Evolutionary conservation across 2,888 invertebrate species (phyloP), one percentile per base, ranked within the genome.

Genomic region (Apotomis capreana): DNA sequence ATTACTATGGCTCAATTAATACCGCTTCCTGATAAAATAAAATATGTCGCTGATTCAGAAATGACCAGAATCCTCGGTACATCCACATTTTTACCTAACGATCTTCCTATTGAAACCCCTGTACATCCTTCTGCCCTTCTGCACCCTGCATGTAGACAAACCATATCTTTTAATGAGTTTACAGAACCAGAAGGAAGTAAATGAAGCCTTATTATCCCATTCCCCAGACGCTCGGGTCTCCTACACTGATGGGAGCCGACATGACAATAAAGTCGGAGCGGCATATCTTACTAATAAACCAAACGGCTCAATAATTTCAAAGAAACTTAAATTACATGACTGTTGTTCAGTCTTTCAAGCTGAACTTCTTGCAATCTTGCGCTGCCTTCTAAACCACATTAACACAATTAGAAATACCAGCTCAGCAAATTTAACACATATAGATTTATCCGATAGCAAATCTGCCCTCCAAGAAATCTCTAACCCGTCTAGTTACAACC

Each of bases 301-400:
- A 0, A n/a, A 60, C 6, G 62, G 63, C 9, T 9, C n/a, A 6
- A 52, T 60, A 5, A 57, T 10, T 8, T 40, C 6, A 40, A 74
- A 62, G 46, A 70, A 72, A 62, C 55, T 69, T 5, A 76, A 76
- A 49, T 55, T 76, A 0, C 76, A 74, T 49, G 26, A 55, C 2
- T 40, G 58, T 36, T 76, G 74, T 49, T 74, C 75, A 0, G 76
- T 76, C 0, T 76, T 57, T 9, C 76, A 76, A n/a, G 74, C 75
- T 0, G 76, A 75, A 49, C 9, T 76, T 12, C 54, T 75, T 0
- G 74, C 76, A 0, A 73, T 75, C 3, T 0, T 49, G 3, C 37
- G 59, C 1, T 54, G 46, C 15, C 15, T 49, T 4, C 67, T 46
- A 54, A 6, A 52, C 2, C 4, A 52, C 40, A 40, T 40, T 40